Conservation (phyloP, 2,113 vertebrate species). For the Garra rufa region DNA sequence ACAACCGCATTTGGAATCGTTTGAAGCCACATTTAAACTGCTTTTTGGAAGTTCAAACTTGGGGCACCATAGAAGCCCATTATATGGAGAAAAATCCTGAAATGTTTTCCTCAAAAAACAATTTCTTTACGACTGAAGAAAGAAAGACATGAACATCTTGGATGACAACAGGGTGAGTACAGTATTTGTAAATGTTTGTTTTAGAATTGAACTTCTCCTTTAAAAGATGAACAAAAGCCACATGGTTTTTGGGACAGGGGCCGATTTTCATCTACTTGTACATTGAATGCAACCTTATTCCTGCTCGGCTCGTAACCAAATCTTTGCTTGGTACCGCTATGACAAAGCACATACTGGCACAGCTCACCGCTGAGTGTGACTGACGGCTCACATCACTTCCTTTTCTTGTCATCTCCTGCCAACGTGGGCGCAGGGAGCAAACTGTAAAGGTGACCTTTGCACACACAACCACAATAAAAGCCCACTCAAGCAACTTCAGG, state of each 20-base stretch:
- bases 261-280: background rate
- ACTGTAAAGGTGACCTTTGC: conserved; percentile 70
- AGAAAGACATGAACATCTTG: no score
- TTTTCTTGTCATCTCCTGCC: conserved; percentile 8
- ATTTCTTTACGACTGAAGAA: no score
- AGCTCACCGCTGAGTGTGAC: background rate
- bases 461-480: conserved; percentile 67
- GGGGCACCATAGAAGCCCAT: no score
- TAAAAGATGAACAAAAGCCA: no score
- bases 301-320: background rate
- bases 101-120: no score
- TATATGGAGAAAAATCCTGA: no score
- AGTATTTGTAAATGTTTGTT: no score
- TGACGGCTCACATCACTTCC: conserved; percentile 2
- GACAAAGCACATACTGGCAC: background rate
- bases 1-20: no score
- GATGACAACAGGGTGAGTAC: no score
- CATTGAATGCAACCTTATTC: background rate
- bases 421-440: conserved; percentile 25
- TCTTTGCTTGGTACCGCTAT: background rate
- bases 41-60: no score
- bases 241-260: background rate
- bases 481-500: conserved; percentile 66
- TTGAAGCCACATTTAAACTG: no score
- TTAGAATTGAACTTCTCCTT: no score